Conservation (phyloP, 2,797 vertebrate species). For the Cephalopachus bancanus region DNA sequence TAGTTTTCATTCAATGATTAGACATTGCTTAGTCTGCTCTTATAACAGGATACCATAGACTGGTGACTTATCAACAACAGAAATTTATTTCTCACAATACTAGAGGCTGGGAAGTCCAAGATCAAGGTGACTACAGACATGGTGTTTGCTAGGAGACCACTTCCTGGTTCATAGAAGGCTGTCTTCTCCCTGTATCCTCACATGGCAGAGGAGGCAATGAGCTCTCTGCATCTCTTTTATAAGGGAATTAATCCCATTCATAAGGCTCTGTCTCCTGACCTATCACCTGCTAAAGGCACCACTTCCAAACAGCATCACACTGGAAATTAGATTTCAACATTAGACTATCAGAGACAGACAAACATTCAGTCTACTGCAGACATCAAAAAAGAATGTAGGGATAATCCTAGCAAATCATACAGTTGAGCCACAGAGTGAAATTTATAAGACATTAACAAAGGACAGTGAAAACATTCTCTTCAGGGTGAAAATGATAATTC, state of each 20-base stretch:
- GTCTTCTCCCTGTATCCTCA: background rate
- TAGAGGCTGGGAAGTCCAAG: background rate
- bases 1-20: constrained; percentile 42
- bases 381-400: constrained; percentile 25
- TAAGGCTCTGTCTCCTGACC: background rate
- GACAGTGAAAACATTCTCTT: constrained; percentile 20
- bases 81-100: constrained; percentile 3
- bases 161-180: background rate
- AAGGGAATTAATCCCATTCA: background rate
- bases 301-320: background rate
- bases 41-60: background rate
- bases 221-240: background rate
- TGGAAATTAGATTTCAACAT: background rate
- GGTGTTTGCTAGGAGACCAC: background rate
- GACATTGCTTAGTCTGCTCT: background rate
- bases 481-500: background rate
- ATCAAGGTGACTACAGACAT: background rate
- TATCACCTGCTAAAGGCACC: background rate
- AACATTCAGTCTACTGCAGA: background rate
- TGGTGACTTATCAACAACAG: background rate
- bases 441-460: background rate
- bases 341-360: background rate
- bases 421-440: constrained; percentile 40
- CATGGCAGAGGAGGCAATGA: background rate
- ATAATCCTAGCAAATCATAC: constrained; percentile 47